phyloP scores from a whole-genome alignment of 1,140 invertebrate species.

The Drusus annulatus region DNA sequence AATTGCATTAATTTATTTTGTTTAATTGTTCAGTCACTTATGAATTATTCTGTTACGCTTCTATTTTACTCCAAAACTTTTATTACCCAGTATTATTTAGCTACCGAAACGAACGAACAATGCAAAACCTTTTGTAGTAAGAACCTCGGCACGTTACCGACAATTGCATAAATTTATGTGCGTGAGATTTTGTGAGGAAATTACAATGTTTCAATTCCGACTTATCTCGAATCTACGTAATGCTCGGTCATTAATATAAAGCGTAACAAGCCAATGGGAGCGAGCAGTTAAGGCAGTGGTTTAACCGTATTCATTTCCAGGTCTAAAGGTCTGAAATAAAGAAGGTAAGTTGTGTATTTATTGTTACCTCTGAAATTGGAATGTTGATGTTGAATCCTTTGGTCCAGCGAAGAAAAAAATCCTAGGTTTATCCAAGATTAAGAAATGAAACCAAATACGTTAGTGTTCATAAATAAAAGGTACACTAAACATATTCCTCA shows the following conservation, averaged over 20 bases:
- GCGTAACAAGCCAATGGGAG: not conserved
- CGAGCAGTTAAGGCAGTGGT: not conserved
- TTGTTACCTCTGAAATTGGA: constrained; percentile 32
- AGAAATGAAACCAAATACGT: not conserved
- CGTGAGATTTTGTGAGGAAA: constrained; percentile 1
- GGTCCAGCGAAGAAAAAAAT: not conserved
- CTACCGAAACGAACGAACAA: no score
- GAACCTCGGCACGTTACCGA: not conserved
- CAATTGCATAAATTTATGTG: constrained; percentile 8
- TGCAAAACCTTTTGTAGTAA: no score
- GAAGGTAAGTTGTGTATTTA: not conserved
- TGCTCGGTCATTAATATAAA: not conserved
- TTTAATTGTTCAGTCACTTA: no score
- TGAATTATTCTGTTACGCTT: no score
- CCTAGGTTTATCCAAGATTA: constrained; percentile 19
- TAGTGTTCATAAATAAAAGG: not conserved
- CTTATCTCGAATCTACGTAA: constrained; percentile 2
- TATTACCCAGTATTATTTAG: no score
- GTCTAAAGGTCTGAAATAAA: no score
- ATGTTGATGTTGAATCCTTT: constrained; percentile 21
- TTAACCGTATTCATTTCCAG: no score
- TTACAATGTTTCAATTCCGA: not conserved
- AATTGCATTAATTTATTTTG: no score
- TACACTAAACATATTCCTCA: no score
- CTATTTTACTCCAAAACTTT: no score